These are phyloP conservation scores for Mythimna ferrago DNA, from an alignment of 2,888 invertebrate genomes.

Conservation along the genomic window DNA sequence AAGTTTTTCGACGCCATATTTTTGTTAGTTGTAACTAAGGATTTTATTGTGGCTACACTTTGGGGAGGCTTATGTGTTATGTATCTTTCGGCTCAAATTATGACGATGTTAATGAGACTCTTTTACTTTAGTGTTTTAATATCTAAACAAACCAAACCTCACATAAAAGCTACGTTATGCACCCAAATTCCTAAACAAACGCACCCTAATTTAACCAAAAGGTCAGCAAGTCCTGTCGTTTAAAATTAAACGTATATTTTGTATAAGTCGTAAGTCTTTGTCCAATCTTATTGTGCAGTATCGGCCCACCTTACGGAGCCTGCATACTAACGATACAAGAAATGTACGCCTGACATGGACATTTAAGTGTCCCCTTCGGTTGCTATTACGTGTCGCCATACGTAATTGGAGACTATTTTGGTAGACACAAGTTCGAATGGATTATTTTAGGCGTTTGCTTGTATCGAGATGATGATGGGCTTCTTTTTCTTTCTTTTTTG, in stretches of 20 bases:
- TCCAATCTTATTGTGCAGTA: conserved; percentile 65
- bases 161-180: background rate
- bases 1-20: too few relatives aligned
- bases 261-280: conserved; percentile 55
- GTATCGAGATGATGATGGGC: background rate
- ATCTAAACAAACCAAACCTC: background rate
- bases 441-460: background rate
- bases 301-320: conserved; percentile 56
- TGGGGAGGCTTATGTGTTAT: too few relatives aligned
- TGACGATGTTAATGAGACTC: too few relatives aligned
- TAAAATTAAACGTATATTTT: conserved; percentile 43
- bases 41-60: too few relatives aligned
- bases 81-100: too few relatives aligned
- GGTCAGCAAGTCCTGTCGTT: conserved; percentile 38
- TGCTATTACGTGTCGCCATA: conserved; percentile 64
- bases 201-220: conserved; percentile 40
- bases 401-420: conserved; percentile 45
- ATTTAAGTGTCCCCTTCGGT: conserved; percentile 68
- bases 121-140: too few relatives aligned
- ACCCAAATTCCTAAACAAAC: conserved; percentile 41
- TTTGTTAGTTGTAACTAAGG: too few relatives aligned
- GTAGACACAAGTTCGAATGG: conserved; percentile 13
- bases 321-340: conserved; percentile 77
- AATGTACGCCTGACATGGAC: conserved; percentile 69
- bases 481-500: too few relatives aligned